Percentiles rank a stretch among this genome's conserved stretches.
These are phyloP conservation scores for Stomatorhinus walkeri DNA, from an alignment of 2,797 vertebrate genomes.

Conservation along the genomic window DNA sequence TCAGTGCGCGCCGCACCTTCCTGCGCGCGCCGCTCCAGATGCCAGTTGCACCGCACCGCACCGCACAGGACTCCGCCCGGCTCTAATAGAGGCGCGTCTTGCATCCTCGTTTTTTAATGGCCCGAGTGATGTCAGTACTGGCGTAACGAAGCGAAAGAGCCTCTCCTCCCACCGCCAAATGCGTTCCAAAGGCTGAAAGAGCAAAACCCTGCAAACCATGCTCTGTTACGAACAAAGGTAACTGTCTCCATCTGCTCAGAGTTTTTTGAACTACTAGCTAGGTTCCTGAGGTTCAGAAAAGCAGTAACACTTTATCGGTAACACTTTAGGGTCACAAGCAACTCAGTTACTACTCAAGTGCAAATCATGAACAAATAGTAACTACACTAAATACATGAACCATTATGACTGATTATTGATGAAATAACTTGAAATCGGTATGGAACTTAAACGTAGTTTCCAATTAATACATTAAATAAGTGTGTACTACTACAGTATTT, in stretches of 20 bases:
- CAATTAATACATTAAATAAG: background rate
- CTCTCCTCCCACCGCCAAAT: conserved; percentile 12
- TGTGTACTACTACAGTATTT: background rate
- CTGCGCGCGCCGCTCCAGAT: conserved; percentile 28
- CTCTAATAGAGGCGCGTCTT: conserved; percentile 35
- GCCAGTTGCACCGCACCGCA: conserved; percentile 26
- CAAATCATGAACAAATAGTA: background rate
- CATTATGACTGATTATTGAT: background rate
- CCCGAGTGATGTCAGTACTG: conserved; percentile 58
- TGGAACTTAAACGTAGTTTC: background rate
- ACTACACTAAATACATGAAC: background rate
- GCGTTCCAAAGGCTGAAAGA: background rate
- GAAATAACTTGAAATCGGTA: background rate
- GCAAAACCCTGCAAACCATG: background rate
- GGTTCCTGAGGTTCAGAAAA: background rate
- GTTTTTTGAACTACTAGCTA: background rate
- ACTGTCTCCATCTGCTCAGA: background rate
- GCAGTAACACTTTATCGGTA: background rate
- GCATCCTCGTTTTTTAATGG: conserved; percentile 44
- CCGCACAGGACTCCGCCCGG: conserved; percentile 26
- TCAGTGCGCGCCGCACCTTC: conserved; percentile 34
- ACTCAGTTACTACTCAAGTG: background rate
- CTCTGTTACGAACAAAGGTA: background rate
- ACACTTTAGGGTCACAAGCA: background rate
- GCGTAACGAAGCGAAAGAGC: conserved; percentile 21